Evolutionary conservation across 2,113 vertebrate species (phyloP).

Genomic region (Zosterops pallidus): DNA sequence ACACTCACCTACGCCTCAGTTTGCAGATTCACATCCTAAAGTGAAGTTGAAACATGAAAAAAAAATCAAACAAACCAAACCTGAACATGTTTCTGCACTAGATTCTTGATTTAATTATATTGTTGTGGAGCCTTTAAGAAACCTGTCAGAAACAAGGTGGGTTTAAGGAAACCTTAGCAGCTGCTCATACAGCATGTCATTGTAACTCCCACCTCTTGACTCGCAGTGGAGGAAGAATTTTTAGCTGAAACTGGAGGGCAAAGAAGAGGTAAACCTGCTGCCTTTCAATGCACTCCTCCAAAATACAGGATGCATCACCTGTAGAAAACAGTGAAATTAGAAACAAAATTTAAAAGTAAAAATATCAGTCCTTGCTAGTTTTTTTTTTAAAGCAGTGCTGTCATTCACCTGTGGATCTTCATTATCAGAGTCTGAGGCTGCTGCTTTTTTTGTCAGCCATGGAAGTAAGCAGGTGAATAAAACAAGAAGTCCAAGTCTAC

Average conservation of each 20-base stretch:
- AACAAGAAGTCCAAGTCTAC: not conserved
- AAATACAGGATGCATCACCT: not conserved
- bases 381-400: not conserved
- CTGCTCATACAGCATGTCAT: not conserved
- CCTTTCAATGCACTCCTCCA: not conserved
- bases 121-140: not conserved
- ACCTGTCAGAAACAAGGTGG: not conserved
- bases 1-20: not conserved
- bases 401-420: not conserved
- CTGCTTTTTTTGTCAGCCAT: not conserved
- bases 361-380: not conserved
- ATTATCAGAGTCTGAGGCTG: not conserved
- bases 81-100: not conserved
- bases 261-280: not conserved
- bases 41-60: not conserved
- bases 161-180: not conserved
- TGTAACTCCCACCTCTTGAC: not conserved
- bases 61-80: not conserved
- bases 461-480: not conserved
- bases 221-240: not conserved
- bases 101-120: not conserved
- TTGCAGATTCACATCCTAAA: not conserved
- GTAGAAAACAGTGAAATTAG: not conserved
- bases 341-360: not conserved
- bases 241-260: not conserved